Evolutionary conservation across 2,797 vertebrate genomes (phyloP), one percentile per base, ranked within the genome.

Genomic region (Clarias fuscus): DNA sequence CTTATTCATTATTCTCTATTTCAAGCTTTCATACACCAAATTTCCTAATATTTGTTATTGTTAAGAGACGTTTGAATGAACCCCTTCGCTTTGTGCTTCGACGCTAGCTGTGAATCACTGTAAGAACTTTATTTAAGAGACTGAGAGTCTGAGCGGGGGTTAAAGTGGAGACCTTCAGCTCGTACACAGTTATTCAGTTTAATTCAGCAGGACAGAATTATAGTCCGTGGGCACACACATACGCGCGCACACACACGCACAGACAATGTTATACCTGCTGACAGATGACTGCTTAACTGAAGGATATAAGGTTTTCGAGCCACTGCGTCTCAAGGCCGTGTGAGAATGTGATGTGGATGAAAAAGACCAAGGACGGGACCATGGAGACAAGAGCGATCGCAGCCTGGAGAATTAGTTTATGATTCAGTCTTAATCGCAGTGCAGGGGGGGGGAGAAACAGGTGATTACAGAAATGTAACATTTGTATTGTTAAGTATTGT

Each of bases 101-200:
- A 14, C 22, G 53, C 53, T 58, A 5, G 8, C 56, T 22, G 56
- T 37, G 58, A 11, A 11, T 22, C 14, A 11, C 76, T 61, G 59
- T 62, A 24, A 18, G 18, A 27, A 43, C 59, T 17, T 62, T 43
- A n/a, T 64, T 64, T n/a, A 64, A 80, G 61, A 62, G 59, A 14
- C 77, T 43, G 61, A 7, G 30, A 24, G 11, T 79, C 10, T 64
- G 33, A 40, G 56, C 8, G 7, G 58, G 7, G 58, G 33, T 79
- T 40, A 79, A 37, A 40, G 59, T 80, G 78, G 37, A 80, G 78
- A 80, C 78, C 59, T 80, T 64, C 59, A 64, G 59, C 59, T 8
- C 2, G 43, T 43, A 8, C 58, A 24, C 17, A 59, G 56, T 78
- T 78, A 78, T 78, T 61, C 76, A 78, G 13, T 59, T 78, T 56